Evolutionary conservation across 2,113 vertebrate genomes (phyloP), one percentile per base, ranked within the genome.

Genomic region (Bettongia penicillata): DNA sequence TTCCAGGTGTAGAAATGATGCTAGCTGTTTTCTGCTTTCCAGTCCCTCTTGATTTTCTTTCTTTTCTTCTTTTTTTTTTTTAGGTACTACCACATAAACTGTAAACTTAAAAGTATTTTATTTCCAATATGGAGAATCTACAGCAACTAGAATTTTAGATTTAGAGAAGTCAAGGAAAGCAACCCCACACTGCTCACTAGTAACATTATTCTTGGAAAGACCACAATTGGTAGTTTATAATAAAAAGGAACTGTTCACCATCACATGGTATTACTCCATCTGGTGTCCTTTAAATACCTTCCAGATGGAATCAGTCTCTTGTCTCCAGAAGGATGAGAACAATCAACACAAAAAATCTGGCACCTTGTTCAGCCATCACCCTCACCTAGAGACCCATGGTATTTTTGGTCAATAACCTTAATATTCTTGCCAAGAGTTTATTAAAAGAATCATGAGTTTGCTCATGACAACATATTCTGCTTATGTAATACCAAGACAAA

Each of bases 241-340:
- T 57, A 96, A 5, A 93, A n/a, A 37, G 0, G 0, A 94, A 91
- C 53, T 91, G 90, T 51, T 96, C n/a, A 3, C 43, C 51, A 84
- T 48, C 11, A 96, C 28, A 19, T 49, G 52, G 28, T 50, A 7
- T 9, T 0, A 0, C 92, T 97, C 96, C 51, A 68, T 93, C 89
- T 95, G 91, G 68, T 94, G 48, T 94, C 91, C 89, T 96, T 97
- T 55, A 49, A 91, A 77, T 24, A 0, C 93, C 43, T 55, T 96
- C 61, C 94, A 98, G 94, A 97, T 98, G 96, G 93, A 89, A 97
- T 95, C 68, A 91, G 95, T 96, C 24, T 8, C 95, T 97, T 96
- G 31, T 95, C n/a, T 95, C 28, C 25, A 28, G 1, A 96, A 97
- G 95, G 53, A 93, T 19, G 51, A 91, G 68, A 89, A 57, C 77